Evolutionary conservation across 2,888 invertebrate species (phyloP).

Genomic region (Danaus chrysippus): DNA sequence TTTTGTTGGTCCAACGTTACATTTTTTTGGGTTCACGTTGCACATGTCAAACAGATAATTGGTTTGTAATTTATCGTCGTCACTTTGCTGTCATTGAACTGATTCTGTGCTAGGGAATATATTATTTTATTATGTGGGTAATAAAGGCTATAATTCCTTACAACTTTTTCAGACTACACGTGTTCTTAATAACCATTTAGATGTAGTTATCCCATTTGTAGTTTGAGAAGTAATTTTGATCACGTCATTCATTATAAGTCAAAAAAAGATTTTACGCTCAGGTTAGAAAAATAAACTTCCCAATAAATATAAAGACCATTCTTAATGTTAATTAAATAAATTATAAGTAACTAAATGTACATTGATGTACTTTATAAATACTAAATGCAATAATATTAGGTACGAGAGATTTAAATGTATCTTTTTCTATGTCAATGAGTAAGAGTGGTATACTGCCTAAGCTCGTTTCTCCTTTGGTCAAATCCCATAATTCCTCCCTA

Average conservation of each 20-base stretch:
- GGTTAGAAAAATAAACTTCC: not conserved
- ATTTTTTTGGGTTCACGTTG: slow-evolving; percentile 31
- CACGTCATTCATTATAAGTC: not conserved
- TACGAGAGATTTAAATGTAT: too few relatives aligned
- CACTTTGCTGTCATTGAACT: slow-evolving; percentile 32
- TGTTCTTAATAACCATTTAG: slow-evolving; percentile 4
- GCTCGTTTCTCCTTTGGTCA: too few relatives aligned
- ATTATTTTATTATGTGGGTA: not conserved
- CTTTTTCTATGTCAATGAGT: too few relatives aligned
- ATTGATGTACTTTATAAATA: too few relatives aligned
- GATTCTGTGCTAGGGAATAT: slow-evolving; percentile 10
- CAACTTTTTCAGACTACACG: not conserved
- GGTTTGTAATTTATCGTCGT: slow-evolving; percentile 48
- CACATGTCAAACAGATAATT: slow-evolving; percentile 56
- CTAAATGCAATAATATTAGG: too few relatives aligned
- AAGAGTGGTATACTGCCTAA: too few relatives aligned
- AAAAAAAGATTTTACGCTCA: not conserved
- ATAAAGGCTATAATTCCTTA: slow-evolving; percentile 1
- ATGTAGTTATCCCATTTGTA: not conserved
- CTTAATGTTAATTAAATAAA: not conserved
- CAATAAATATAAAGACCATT: not conserved
- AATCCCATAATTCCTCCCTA: too few relatives aligned
- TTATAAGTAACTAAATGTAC: too few relatives aligned
- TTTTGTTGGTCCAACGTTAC: slow-evolving; percentile 9
- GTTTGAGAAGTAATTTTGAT: not conserved